Evolutionary conservation across 1,140 invertebrate genomes (phyloP), one percentile per base, ranked within the genome.

Genomic region (Hyles euphorbiae): DNA sequence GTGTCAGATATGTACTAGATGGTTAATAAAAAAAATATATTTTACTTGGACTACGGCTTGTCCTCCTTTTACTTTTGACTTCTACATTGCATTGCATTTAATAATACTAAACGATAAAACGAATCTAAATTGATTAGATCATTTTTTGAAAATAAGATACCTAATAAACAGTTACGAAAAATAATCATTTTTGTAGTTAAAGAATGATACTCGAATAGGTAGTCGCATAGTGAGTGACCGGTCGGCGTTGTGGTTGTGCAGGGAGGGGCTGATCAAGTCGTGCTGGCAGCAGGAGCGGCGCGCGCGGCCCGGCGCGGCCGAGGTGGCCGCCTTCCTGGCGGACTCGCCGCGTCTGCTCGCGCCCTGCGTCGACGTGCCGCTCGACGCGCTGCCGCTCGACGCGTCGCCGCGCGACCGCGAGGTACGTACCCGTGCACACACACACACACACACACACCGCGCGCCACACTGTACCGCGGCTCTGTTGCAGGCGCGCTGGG

Each of bases 321-420:
- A 95, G 76, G 93, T 97, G n/a, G 60, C 64, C 11, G 60, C 64
- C 5, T 53, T 66, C 48, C 63, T 65, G 59, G 59, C 63, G 33
- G 63, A 65, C n/a, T 58, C 94, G 81, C 93, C 94, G 5, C 90
- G 93, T n/a, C 90, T 97, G 5, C 84, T 98, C 10, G 87, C 91
- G 4, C 96, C 96, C 0, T 95, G 94, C 72, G 83, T 97, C 3
- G 96, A 97, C 74, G 91, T 94, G 12, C 96, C 96, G 0, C 67
- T 83, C n/a, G 80, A 83, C 70, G 67, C 77, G 47, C 61, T 84
- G 63, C 65, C 77, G 51, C 71, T 83, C 44, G 76, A 75, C 59
- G 60, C 53, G 11, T 53, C 58, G 54, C 65, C 70, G 49, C 67
- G 68, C 12, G 71, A 73, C 51, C 63, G 59, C 22, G 70, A 72